Percentiles rank a stretch among this genome's conserved stretches.
Evolutionary conservation across 2,113 vertebrate species (phyloP).

Genomic region (Onychostoma macrolepis): DNA sequence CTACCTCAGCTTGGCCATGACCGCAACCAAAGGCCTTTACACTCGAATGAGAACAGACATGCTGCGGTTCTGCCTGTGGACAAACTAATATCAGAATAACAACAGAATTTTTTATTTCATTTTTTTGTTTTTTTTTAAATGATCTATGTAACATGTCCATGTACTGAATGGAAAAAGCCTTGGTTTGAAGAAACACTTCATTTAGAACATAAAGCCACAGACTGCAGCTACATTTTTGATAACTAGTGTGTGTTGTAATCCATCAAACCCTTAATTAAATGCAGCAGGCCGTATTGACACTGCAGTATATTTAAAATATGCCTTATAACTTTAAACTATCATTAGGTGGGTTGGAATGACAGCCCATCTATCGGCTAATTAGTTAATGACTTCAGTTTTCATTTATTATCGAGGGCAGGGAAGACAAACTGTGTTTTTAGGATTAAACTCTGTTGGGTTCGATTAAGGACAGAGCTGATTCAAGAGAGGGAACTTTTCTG

Average conservation of each 20-base stretch:
- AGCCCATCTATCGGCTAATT: conserved; percentile 5
- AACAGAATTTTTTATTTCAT: neutral
- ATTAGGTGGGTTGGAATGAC: neutral
- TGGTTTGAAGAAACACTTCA: neutral
- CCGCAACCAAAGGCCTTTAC: conserved; percentile 31
- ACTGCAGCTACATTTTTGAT: conserved; percentile 6
- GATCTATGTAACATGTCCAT: neutral
- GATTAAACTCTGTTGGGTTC: neutral
- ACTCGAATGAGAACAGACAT: conserved; percentile 20
- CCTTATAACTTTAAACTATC: conserved; percentile 6
- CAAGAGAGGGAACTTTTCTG: neutral
- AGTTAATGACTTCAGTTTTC: neutral
- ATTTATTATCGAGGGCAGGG: neutral
- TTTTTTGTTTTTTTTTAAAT: neutral
- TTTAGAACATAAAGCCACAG: neutral
- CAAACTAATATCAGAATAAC: conserved; percentile 26
- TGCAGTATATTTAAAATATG: neutral
- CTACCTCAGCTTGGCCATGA: conserved; percentile 17
- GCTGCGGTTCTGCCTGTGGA: neutral
- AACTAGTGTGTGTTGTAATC: conserved; percentile 10
- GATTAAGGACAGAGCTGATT: neutral
- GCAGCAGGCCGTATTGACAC: conserved; percentile 1
- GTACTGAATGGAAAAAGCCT: neutral
- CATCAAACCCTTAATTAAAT: conserved; percentile 21
- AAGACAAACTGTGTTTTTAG: neutral